phyloP scores from a whole-genome alignment of 92 coral and sea anemone species.

The Pocillopora grandis region DNA sequence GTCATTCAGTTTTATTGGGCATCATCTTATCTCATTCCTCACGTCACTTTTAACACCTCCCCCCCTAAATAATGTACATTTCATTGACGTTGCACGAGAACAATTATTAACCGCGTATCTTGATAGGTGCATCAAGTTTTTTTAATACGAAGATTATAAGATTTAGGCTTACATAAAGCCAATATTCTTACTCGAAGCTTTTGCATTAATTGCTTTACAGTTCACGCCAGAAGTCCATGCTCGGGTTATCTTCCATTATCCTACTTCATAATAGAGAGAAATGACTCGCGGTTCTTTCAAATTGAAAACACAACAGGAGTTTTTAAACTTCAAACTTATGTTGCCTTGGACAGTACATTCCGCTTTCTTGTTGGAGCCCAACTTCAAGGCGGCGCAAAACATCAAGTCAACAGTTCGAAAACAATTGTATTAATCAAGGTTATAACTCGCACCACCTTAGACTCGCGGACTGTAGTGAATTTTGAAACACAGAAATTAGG shows the following conservation, averaged over 20 bases:
- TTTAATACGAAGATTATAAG: too few species aligned
- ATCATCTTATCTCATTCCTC: too few species aligned
- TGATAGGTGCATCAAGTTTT: too few species aligned
- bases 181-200: not conserved
- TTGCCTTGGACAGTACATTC: conserved; percentile 27
- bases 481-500: conserved; percentile 40
- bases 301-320: conserved; percentile 54
- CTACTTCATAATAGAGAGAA: conserved; percentile 45
- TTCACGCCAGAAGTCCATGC: conserved; percentile 40
- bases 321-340: conserved; percentile 14
- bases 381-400: not conserved
- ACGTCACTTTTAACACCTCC: too few species aligned
- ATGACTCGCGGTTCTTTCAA: conserved; percentile 19
- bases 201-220: conserved; percentile 10
- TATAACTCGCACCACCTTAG: conserved; percentile 20
- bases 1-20: too few species aligned
- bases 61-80: too few species aligned
- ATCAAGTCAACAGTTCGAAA: not conserved
- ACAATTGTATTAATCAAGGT: conserved; percentile 16
- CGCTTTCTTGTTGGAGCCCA: conserved; percentile 40
- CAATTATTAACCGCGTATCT: too few species aligned
- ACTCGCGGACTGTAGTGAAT: conserved; percentile 27
- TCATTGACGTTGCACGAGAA: too few species aligned
- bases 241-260: conserved; percentile 7
- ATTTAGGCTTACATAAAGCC: too few species aligned